phyloP scores from a whole-genome alignment of 2,113 vertebrate genomes.

The Falco punctatus region DNA sequence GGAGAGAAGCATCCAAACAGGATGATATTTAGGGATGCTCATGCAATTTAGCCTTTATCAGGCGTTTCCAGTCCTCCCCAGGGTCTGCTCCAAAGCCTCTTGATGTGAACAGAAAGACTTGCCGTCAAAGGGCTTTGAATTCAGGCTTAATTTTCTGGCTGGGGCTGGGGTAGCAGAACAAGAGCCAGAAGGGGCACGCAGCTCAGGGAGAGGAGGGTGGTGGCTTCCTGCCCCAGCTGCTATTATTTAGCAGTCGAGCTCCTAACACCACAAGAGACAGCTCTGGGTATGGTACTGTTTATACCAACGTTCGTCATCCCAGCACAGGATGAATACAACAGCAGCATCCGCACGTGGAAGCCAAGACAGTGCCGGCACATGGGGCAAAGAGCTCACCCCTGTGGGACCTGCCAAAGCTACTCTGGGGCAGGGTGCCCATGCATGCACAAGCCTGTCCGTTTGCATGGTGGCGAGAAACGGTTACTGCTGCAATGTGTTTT shows the following conservation, averaged over 20 bases:
- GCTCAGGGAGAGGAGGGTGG: neutral
- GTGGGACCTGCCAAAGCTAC: neutral
- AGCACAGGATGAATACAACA: neutral
- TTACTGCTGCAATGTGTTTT: neutral
- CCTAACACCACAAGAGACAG: fast-evolving
- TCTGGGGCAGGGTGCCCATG: fast-evolving
- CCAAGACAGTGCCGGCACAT: fast-evolving
- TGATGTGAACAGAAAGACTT: neutral
- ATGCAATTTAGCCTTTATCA: neutral
- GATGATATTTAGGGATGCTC: neutral
- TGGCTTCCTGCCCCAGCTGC: neutral
- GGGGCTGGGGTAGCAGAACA: neutral
- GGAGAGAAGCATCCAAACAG: neutral
- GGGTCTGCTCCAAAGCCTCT: neutral
- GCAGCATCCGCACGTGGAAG: neutral
- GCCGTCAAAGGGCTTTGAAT: neutral
- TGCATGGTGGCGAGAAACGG: fast-evolving
- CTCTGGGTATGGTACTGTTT: neutral
- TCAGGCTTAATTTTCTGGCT: neutral
- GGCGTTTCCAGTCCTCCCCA: neutral
- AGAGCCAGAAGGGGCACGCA: neutral
- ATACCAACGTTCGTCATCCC: neutral
- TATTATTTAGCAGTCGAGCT: neutral
- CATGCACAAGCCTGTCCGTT: neutral
- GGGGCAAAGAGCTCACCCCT: fast-evolving